These are phyloP conservation scores for Metellina segmentata DNA, from an alignment of 2,888 invertebrate genomes.

Conservation along the genomic window DNA sequence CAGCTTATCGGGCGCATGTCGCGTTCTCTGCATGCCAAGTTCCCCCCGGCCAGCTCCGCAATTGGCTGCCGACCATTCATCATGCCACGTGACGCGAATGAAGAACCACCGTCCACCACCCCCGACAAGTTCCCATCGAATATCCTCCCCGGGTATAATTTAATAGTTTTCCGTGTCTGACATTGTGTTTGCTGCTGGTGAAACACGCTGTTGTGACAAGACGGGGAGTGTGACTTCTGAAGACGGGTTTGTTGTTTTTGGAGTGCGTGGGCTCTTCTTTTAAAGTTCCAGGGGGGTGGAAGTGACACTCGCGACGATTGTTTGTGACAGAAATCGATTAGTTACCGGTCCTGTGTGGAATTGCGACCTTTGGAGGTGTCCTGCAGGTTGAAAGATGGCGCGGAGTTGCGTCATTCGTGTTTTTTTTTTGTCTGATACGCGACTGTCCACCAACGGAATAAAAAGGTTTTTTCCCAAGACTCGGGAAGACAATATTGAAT, in stretches of 20 bases:
- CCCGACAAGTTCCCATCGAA: neutral
- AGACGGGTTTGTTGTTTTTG: constrained; percentile 14
- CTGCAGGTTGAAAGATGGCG: too few species aligned
- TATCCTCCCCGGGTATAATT: constrained; percentile 33
- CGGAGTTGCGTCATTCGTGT: too few species aligned
- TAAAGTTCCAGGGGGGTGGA: too few species aligned
- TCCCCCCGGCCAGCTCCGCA: neutral
- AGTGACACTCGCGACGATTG: too few species aligned
- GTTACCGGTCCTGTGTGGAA: too few species aligned
- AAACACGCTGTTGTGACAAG: constrained; percentile 62
- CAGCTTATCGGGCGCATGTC: constrained; percentile 37
- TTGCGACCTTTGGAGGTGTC: too few species aligned
- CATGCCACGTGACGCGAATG: constrained; percentile 52
- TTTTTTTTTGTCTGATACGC: too few species aligned
- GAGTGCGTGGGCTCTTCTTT: neutral
- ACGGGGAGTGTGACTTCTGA: constrained; percentile 6
- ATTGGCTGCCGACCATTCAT: constrained; percentile 44
- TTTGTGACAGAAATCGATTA: too few species aligned
- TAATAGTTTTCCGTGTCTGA: constrained; percentile 56
- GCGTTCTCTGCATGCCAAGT: constrained; percentile 33
- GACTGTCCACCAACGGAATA: too few species aligned
- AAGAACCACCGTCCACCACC: constrained; percentile 4
- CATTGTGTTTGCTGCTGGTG: constrained; percentile 53
- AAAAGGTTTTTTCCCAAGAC: too few species aligned
- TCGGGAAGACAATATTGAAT: too few species aligned